Evolutionary conservation across 1,140 invertebrate genomes (phyloP).

Genomic region (Hycleus phaleratus): DNA sequence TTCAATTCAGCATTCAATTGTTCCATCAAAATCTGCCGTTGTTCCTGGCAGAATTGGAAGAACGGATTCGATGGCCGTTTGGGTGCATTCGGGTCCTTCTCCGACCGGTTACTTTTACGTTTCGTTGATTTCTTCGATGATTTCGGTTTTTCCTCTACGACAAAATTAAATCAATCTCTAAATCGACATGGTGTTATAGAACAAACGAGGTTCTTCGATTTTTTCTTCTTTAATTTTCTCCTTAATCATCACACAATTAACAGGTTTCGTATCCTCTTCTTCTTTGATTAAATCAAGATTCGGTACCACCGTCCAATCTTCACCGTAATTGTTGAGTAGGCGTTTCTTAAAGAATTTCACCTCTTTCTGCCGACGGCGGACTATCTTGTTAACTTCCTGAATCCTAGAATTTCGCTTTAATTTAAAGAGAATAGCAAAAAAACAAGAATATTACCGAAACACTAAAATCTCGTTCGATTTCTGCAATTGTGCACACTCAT

Average conservation of each 20-base stretch:
- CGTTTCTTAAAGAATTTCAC: conserved; percentile 47
- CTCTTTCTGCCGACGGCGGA: conserved; percentile 48
- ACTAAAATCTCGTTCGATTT: conserved; percentile 58
- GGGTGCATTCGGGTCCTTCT: conserved; percentile 66
- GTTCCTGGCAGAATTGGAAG: conserved; percentile 73
- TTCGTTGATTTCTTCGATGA: conserved; percentile 41
- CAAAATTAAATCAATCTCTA: not conserved
- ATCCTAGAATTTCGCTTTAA: conserved; percentile 41
- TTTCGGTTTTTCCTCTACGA: conserved; percentile 25
- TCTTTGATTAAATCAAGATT: conserved; percentile 27
- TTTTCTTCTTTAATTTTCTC: conserved; percentile 40
- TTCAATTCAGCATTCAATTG: conserved; percentile 47
- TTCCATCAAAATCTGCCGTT: conserved; percentile 62
- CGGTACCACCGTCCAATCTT: conserved; percentile 39
- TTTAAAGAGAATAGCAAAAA: not conserved
- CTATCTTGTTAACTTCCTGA: conserved; percentile 52
- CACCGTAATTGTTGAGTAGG: conserved; percentile 34
- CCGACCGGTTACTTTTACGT: conserved; percentile 47
- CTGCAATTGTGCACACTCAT: conserved; percentile 56
- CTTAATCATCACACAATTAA: conserved; percentile 29
- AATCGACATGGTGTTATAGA: not conserved
- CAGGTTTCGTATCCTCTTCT: conserved; percentile 25
- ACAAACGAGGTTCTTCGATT: conserved; percentile 32
- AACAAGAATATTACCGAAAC: conserved; percentile 42
- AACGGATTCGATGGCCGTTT: conserved; percentile 73